A percentile compares a stretch with the other conserved stretches of the same genome.
Evolutionary conservation across 2,797 vertebrate genomes (phyloP).

Genomic region (Sphenopsis melanotis): DNA sequence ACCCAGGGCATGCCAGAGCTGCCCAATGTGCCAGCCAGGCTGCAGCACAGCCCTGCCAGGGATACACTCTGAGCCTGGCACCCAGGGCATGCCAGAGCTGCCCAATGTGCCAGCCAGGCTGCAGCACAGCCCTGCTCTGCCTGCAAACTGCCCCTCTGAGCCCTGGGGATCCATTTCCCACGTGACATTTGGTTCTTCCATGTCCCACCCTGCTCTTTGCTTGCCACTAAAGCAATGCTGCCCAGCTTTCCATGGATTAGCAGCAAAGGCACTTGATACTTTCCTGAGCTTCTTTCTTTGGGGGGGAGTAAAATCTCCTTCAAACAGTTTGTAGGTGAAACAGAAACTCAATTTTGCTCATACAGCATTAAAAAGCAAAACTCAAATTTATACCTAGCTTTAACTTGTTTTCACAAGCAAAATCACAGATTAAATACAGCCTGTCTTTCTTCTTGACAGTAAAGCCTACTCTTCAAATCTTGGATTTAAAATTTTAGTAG

Average conservation of each 20-base stretch:
- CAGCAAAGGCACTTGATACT: neutral
- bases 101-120: fast-evolving
- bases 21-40: fast-evolving
- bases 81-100: neutral
- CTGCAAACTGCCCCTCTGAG: neutral
- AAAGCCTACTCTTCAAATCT: neutral
- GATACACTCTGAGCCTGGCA: too few relatives aligned
- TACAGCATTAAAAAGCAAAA: neutral
- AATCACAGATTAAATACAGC: neutral
- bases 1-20: neutral
- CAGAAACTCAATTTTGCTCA: neutral
- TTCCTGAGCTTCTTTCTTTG: neutral
- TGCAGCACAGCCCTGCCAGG: neutral
- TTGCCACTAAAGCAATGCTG: fast-evolving
- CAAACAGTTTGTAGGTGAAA: neutral
- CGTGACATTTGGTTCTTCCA: fast-evolving
- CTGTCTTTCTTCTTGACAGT: neutral
- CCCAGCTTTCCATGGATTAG: neutral
- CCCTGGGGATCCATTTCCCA: fast-evolving
- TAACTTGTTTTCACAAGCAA: neutral
- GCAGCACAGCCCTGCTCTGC: neutral
- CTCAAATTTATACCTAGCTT: neutral
- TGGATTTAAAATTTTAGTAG: neutral
- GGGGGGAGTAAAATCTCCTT: neutral
- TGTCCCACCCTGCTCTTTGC: neutral